phyloP scores from a whole-genome alignment of 2,797 vertebrate species.

The Rhinichthys osculus region DNA sequence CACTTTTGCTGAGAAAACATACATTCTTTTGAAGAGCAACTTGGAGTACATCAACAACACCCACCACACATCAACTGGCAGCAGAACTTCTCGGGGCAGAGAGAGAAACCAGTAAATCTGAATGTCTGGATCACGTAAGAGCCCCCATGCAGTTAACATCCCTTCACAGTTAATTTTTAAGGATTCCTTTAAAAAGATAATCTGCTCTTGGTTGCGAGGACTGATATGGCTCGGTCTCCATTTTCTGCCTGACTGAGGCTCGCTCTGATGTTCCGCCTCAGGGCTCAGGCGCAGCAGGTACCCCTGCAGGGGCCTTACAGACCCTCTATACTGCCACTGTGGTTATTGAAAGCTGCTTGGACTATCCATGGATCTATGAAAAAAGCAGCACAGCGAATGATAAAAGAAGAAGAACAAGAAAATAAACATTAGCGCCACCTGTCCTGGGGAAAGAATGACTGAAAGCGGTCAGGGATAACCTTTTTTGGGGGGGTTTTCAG shows the following conservation, averaged over 20 bases:
- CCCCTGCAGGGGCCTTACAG: conserved; percentile 36
- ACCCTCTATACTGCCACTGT: not conserved
- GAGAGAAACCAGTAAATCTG: conserved; percentile 54
- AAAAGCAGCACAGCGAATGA: not conserved
- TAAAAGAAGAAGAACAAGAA: conserved; percentile 14
- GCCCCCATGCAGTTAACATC: conserved; percentile 64
- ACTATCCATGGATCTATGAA: conserved; percentile 34
- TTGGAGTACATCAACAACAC: conserved; percentile 63
- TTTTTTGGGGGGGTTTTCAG: not conserved
- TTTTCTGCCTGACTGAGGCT: conserved; percentile 77
- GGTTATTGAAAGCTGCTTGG: conserved; percentile 23
- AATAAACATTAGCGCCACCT: not conserved
- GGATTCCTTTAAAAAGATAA: conserved; percentile 72
- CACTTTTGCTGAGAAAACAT: conserved; percentile 65
- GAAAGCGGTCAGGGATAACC: not conserved
- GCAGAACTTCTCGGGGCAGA: conserved; percentile 61
- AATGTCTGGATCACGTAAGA: conserved; percentile 61
- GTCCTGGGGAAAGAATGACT: not conserved
- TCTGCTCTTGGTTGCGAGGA: conserved; percentile 65
- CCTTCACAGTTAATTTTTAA: conserved; percentile 71
- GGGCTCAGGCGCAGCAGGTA: conserved; percentile 42
- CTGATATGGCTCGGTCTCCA: conserved; percentile 69
- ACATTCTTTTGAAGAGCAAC: conserved; percentile 69
- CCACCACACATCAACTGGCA: conserved; percentile 63
- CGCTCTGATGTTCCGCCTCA: conserved; percentile 69